phyloP scores from a whole-genome alignment of 2,797 vertebrate species.

The Sebastes dallii region DNA sequence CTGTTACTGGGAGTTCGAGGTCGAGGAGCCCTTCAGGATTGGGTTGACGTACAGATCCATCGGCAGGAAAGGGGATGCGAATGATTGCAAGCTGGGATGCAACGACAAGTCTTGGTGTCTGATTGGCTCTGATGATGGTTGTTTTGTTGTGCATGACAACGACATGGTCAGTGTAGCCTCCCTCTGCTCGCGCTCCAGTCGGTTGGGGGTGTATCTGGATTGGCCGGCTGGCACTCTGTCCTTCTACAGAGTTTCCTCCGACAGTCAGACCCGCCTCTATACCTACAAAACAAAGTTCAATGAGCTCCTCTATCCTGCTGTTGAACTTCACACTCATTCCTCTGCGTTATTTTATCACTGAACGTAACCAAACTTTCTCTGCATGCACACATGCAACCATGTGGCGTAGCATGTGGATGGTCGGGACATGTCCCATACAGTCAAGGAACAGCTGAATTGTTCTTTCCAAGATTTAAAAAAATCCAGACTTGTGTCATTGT shows the following conservation, averaged over 20 bases:
- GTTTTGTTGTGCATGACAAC: too few relatives aligned
- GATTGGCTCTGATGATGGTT: background rate
- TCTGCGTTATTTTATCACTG: background rate
- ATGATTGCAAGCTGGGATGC: background rate
- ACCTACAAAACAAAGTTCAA: background rate
- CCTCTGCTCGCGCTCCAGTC: background rate
- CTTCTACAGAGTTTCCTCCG: constrained; percentile 48
- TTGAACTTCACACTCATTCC: background rate
- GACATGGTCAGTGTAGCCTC: rapidly evolving
- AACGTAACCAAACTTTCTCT: too few relatives aligned
- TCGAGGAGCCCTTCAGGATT: background rate
- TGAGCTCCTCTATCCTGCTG: constrained; percentile 8
- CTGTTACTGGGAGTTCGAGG: constrained; percentile 50
- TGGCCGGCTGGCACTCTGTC: constrained; percentile 23
- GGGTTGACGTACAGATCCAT: constrained; percentile 21
- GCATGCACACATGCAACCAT: too few relatives aligned
- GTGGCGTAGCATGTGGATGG: too few relatives aligned
- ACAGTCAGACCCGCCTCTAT: background rate
- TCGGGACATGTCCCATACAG: too few relatives aligned
- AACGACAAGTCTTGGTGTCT: constrained; percentile 47
- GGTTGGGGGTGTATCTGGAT: constrained; percentile 44
- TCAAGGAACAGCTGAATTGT: too few relatives aligned
- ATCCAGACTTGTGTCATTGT: too few relatives aligned
- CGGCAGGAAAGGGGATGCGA: background rate
- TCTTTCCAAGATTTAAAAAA: too few relatives aligned